Evolutionary conservation across 1,140 invertebrate genomes (phyloP), one percentile per base, ranked within the genome.

Genomic region (Dendrolimus kikuchii): DNA sequence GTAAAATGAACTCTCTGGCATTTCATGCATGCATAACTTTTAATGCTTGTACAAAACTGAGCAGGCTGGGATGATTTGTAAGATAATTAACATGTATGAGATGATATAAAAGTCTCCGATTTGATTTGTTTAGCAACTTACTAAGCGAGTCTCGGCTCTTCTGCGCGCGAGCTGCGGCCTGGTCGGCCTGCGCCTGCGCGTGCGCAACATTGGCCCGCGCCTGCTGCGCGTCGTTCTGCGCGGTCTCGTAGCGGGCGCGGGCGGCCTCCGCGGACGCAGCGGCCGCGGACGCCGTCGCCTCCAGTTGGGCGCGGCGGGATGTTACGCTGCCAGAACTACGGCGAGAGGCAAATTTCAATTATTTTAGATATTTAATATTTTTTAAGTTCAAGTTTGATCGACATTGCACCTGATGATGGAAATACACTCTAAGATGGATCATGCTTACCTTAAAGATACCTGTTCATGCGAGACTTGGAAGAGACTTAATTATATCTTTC

Each of bases 161-260:
- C 7, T 60, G 55, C 42, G 63, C 55, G 42, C 54, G 23, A 38
- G 51, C 51, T 9, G 57, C 57, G 8, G 59, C 65, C 37, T 53
- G 53, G 6, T 66, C 66, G 9, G 60, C 62, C 38, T 51, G 58
- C 39, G 62, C 56, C 40, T 57, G 59, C 51, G 59, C 64, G 59
- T 59, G 63, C 57, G 64, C 57, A 7, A 56, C 62, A 57, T 60
- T 41, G 0, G 60, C 62, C 6, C 64, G 54, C 36, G 75, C 70
- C 55, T 74, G 75, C 46, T 44, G 55, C 9, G 64, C 60, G 45
- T 65, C 67, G 65, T 75, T 58, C 61, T 66, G 63, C 49, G 68
- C 67, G 36, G 75, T 78, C 55, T 59, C 52, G 59, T 64, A 67
- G 8, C 71, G 71, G 58, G 75, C 74, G 45, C 49, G 51, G 3